Conservation (phyloP, 1,140 invertebrate species). For the Drosophila azteca region DNA sequence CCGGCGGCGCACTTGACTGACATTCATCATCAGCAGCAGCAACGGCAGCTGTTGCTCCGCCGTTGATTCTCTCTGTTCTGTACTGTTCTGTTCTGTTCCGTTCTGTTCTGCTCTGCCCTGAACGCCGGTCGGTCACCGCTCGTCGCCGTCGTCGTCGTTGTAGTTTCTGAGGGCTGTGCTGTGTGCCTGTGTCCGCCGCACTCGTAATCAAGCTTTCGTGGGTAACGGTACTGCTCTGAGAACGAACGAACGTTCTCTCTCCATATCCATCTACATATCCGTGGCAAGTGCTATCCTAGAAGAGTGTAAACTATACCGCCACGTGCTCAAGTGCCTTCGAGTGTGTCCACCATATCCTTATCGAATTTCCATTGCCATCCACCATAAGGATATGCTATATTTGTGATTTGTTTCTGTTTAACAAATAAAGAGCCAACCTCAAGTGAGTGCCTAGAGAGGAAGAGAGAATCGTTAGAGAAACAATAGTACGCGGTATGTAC, state of each 20-base stretch:
- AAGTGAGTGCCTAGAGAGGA: slow-evolving; percentile 35
- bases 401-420: slow-evolving; percentile 51
- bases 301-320: slow-evolving; percentile 14
- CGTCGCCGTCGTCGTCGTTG: slow-evolving; percentile 26
- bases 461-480: background rate
- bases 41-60: background rate
- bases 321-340: slow-evolving; percentile 31
- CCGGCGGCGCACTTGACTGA: slow-evolving; percentile 43
- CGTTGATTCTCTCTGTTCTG: slow-evolving; percentile 3
- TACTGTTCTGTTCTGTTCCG: background rate
- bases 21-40: slow-evolving; percentile 43
- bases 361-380: slow-evolving; percentile 42
- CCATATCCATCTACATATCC: slow-evolving; percentile 2
- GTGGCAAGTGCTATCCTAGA: background rate
- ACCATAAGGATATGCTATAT: slow-evolving; percentile 14
- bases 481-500: no score
- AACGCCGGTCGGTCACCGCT: slow-evolving; percentile 19
- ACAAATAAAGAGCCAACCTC: slow-evolving; percentile 24
- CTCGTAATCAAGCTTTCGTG: slow-evolving; percentile 66
- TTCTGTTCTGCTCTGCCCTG: slow-evolving; percentile 2
- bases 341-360: slow-evolving; percentile 38
- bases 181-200: slow-evolving; percentile 33
- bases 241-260: slow-evolving; percentile 13
- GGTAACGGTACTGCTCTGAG: slow-evolving; percentile 56
- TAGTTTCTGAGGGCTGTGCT: background rate